phyloP scores from a whole-genome alignment of 2,888 invertebrate species.

The Synergus gifuensis region DNA sequence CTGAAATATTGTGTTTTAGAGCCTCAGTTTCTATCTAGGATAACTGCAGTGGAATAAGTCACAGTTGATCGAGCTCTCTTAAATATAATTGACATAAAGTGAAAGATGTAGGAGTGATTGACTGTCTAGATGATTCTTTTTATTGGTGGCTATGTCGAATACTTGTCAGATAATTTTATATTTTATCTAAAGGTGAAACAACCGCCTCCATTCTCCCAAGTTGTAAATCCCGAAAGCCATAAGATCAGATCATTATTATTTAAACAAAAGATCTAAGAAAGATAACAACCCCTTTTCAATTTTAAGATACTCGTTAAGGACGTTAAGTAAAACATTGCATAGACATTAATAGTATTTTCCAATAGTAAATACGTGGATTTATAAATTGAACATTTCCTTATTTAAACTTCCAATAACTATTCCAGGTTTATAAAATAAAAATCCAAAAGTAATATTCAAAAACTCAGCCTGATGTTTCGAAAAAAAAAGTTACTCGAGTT shows the following conservation, averaged over 20 bases:
- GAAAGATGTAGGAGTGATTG: slow-evolving; percentile 12
- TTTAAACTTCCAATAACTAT: not conserved
- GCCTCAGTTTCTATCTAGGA: too few relatives aligned
- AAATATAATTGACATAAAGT: slow-evolving; percentile 11
- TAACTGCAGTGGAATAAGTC: not conserved
- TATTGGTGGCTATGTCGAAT: not conserved
- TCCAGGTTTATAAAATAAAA: not conserved
- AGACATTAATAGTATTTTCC: too few relatives aligned
- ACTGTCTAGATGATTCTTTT: slow-evolving; percentile 3
- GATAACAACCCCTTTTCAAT: not conserved
- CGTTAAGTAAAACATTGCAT: not conserved
- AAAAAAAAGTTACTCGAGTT: slow-evolving; percentile 1
- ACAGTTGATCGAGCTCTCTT: slow-evolving; percentile 1
- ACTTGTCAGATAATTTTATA: not conserved
- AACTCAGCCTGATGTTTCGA: not conserved
- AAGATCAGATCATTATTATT: not conserved
- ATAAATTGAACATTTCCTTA: not conserved
- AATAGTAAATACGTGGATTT: not conserved
- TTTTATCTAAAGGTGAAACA: not conserved
- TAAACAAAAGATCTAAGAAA: not conserved
- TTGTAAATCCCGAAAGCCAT: not conserved
- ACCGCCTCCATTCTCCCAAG: not conserved
- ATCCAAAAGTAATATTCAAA: not conserved
- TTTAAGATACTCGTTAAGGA: not conserved
- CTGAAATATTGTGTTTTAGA: too few relatives aligned